Evolutionary conservation across 2,113 vertebrate species (phyloP), one percentile per base, ranked within the genome.

Genomic region (Entelurus aequoreus): DNA sequence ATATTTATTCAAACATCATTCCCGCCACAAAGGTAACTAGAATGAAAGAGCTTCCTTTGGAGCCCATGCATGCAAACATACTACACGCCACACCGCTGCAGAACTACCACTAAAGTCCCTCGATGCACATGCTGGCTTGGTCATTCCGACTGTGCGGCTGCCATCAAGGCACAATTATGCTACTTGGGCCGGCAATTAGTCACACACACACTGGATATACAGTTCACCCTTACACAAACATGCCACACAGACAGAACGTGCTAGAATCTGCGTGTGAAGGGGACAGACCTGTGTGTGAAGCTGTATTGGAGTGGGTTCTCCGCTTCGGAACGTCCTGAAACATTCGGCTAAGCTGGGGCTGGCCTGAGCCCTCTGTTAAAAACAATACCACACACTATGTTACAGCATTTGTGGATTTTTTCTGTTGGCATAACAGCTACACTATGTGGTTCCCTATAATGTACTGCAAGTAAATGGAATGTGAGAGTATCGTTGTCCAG

Each of bases 351-450:
- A 96, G 93, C 85, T 84, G 87, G 93, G 93, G 94, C 94, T 97
- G 95, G 93, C 95, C 95, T 93, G 95, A 94, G 93, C 94, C 93
- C 93, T 97, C 95, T 96, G 94, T 96, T 94, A 94, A 94, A 94
- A 95, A 88, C 85, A 88, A 88, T 85, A 87, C 78, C 87, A 88
- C 84, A 87, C 87, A 87, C 85, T 80, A 78, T 80, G 81, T 86
- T 87, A 87, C 71, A 85, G 68, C 81, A 81, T 71, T 80, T 74
- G 81, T 84, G 83, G 76, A 83, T 83, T 77, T 50, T 59, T 55
- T 37, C 56, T 40, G 1, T 47, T 51, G 48, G 15, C 66, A 76
- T 72, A 73, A 73, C 38, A 58, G 63, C 80, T 79, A 77, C 62
- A 68, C 81, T 80, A 75, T 54, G 69, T 54, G 69, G 54, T 68